Evolutionary conservation across 1,140 invertebrate genomes (phyloP), one percentile per base, ranked within the genome.

Genomic region (Macrocentrus cingulum): DNA sequence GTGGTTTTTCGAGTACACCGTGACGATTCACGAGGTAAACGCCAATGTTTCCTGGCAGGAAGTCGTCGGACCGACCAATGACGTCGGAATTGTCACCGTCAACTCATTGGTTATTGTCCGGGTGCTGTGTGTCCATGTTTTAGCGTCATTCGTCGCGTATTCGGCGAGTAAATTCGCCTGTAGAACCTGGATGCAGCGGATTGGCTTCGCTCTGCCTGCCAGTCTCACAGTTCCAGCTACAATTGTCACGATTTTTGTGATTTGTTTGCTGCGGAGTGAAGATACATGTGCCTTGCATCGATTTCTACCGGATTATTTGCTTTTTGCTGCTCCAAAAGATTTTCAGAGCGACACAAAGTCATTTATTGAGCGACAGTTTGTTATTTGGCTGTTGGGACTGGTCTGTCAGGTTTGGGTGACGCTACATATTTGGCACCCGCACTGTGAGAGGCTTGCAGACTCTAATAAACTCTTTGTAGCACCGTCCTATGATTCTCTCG

Each of bases 341-440:
- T 46, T 56, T n/a, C 78, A 83, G 51, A 81, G 82, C 51, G 64
- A 87, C 1, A 69, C 69, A 1, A 79, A 84, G 45, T 85, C 87
- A 60, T 70, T 87, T 5, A 67, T 71, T 2, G 74, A 81, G 59
- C 84, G 88, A 80, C 82, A 86, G 51, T 74, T 83, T 7, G 91
- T 87, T 88, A 71, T 89, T 19, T 91, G 89, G 87, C 69, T 90
- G 22, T 59, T 89, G 15, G 91, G 88, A 86, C 76, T 91, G 41
- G 72, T 91, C 0, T 91, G 90, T 0, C 88, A 93, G 74, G 81
- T 87, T 0, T 92, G 91, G 90, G 87, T 94, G 6, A 88, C 90
- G 0, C 73, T 87, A 48, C 91, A 95, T 66, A 85, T 94, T 25
- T 96, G 92, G 91, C 84, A 80, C 15, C 88, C 90, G 0, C 85